Conservation (phyloP, 2,797 vertebrate genomes). For the Rhynchonycteris naso region DNA sequence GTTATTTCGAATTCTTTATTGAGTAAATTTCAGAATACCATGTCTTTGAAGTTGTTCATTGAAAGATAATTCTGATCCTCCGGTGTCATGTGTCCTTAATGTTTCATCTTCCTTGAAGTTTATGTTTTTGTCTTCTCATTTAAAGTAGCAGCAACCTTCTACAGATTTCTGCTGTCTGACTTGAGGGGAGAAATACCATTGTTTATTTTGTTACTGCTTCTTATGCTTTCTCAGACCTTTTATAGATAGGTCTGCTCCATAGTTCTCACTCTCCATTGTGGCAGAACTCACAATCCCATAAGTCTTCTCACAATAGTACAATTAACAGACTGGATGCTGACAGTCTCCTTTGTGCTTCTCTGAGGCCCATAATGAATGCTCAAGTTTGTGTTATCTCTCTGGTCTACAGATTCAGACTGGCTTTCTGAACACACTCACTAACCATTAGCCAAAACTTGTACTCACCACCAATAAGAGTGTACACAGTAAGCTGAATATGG, state of each 20-base stretch:
- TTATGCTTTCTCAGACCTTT: neutral
- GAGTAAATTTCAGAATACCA: neutral
- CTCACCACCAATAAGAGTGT: neutral
- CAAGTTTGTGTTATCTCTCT: neutral
- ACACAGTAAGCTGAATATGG: neutral
- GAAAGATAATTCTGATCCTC: neutral
- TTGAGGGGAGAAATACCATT: neutral
- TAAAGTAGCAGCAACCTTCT: neutral
- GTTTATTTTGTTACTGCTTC: neutral
- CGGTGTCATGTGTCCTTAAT: neutral
- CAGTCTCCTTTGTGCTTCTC: neutral
- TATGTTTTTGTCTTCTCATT: neutral
- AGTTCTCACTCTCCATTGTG: neutral
- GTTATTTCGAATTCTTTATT: neutral
- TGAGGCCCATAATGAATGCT: neutral
- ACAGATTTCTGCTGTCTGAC: neutral
- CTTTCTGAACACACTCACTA: neutral
- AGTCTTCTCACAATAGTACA: neutral
- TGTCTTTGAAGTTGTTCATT: neutral
- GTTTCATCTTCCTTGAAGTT: neutral
- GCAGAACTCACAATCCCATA: neutral
- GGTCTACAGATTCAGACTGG: neutral
- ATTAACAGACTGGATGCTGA: neutral
- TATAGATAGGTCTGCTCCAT: neutral
- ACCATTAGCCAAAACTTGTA: neutral